Evolutionary conservation across 2,797 vertebrate species (phyloP), one percentile per base, ranked within the genome.

Genomic region (Squalus acanthias): DNA sequence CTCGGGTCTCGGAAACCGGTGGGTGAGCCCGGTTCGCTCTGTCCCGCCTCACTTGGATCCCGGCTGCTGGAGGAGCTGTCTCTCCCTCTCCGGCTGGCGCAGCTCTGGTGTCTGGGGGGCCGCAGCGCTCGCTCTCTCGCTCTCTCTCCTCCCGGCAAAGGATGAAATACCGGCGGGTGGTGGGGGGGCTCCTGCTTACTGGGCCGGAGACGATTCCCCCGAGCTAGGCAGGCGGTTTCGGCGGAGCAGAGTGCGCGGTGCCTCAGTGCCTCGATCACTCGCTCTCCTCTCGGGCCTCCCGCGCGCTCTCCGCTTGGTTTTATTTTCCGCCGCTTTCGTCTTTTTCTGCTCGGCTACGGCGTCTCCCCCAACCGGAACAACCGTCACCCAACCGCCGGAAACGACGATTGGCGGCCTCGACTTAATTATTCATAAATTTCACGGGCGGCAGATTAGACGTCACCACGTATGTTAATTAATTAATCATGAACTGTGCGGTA

Each of bases 1-100:
- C n/a, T n/a, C n/a, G n/a, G 39, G 39, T 39, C 39, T 39, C 39
- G 39, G 96, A 96, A 96, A 97, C 97, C 97, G 97, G 97, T 26
- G n/a, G 65, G 15, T 12, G 72, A 24, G 10, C 24, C 70, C 60
- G n/a, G 69, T 94, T 63, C 20, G 17, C 60, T 29, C 74, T 22
- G 95, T 10, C 69, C 69, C 60, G 60, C 60, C 6, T 63, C 60
- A 63, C 6, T 63, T 63, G 9, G 53, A 60, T 50, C 60, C 69
- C n/a, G 15, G 57, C 72, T 65, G 57, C 57, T 60, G 39, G 46
- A 10, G 82, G 39, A 17, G 13, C 6, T 20, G 96, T 79, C 76
- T 15, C 33, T 60, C 60, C 2, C 50, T 97, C 97, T 97, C 96
- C 97, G 96, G 97, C 97, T 39, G 97, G 97, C 97, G 97, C 96